phyloP scores from a whole-genome alignment of 2,888 invertebrate species.

The Eucera pruinosa region DNA sequence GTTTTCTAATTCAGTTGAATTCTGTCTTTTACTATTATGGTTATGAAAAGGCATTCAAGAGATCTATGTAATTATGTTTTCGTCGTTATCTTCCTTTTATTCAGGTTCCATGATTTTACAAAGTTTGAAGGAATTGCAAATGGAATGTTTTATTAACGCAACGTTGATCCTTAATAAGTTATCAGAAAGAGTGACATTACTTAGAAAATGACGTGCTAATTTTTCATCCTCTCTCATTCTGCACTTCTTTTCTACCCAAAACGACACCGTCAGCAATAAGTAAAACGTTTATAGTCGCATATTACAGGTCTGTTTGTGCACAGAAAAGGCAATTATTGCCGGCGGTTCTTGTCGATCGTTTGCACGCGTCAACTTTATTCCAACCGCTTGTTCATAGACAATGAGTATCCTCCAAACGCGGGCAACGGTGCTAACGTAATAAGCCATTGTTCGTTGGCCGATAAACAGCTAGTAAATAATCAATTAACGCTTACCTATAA shows the following conservation, averaged over 20 bases:
- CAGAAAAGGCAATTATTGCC: neutral
- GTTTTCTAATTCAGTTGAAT: too few relatives aligned
- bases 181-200: neutral
- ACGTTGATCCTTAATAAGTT: too few relatives aligned
- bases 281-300: neutral
- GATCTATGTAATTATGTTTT: too few relatives aligned
- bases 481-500: slow-evolving; percentile 66
- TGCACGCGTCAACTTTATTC: neutral
- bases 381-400: slow-evolving; percentile 20
- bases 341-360: neutral
- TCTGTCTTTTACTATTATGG: too few relatives aligned
- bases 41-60: too few relatives aligned
- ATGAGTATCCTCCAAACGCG: slow-evolving; percentile 6
- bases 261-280: neutral
- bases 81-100: too few relatives aligned
- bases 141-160: too few relatives aligned
- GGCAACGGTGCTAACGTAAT: slow-evolving; percentile 38
- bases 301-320: neutral
- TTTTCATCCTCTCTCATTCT: neutral
- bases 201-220: neutral
- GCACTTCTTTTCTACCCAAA: too few relatives aligned
- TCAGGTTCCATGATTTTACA: too few relatives aligned
- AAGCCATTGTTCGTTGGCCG: slow-evolving; percentile 57
- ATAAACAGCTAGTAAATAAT: slow-evolving; percentile 65
- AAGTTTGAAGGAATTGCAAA: too few relatives aligned